Conservation (phyloP, 37 sponge, comb jelly and placozoan species). For the Hormiphora californensis region DNA sequence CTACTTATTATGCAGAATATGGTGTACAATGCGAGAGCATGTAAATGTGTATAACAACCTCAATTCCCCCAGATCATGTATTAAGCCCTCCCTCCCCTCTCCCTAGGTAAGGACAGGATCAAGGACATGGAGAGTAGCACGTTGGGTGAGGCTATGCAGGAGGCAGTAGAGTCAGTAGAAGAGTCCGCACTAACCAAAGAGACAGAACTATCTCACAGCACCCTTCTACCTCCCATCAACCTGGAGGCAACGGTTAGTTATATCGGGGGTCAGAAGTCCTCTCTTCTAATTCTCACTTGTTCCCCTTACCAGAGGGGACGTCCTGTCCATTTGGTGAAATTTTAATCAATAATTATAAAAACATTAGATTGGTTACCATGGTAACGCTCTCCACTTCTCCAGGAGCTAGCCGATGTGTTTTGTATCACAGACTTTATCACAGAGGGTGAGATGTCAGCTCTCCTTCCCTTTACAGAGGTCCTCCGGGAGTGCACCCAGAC, state of each 20-base stretch:
- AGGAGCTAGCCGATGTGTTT: slow-evolving; percentile 27
- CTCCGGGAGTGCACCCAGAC: slow-evolving; percentile 16
- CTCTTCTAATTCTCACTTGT: too few species aligned
- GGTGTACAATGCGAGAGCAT: too few species aligned
- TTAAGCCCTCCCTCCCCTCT: too few species aligned
- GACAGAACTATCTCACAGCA: neutral
- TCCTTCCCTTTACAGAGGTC: slow-evolving; percentile 4
- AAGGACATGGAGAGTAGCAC: slow-evolving; percentile 10
- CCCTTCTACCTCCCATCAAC: slow-evolving; percentile 27
- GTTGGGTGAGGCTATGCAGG: slow-evolving; percentile 30
- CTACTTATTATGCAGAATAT: too few species aligned
- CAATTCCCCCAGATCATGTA: too few species aligned
- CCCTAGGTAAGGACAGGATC: slow-evolving; percentile 33
- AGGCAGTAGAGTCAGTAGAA: slow-evolving; percentile 30
- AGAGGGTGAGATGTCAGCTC: slow-evolving; percentile 20
- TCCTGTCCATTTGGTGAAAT: too few species aligned
- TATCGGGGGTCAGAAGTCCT: too few species aligned
- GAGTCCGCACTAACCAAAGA: neutral
- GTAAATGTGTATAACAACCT: too few species aligned
- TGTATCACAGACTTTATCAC: slow-evolving; percentile 28
- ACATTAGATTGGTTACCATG: too few species aligned
- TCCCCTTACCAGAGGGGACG: too few species aligned
- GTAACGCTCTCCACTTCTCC: too few species aligned
- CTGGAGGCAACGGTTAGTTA: neutral
- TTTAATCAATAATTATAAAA: too few species aligned